These are phyloP conservation scores for Marisa cornuarietis DNA, from an alignment of 1,140 invertebrate genomes.

Conservation along the genomic window DNA sequence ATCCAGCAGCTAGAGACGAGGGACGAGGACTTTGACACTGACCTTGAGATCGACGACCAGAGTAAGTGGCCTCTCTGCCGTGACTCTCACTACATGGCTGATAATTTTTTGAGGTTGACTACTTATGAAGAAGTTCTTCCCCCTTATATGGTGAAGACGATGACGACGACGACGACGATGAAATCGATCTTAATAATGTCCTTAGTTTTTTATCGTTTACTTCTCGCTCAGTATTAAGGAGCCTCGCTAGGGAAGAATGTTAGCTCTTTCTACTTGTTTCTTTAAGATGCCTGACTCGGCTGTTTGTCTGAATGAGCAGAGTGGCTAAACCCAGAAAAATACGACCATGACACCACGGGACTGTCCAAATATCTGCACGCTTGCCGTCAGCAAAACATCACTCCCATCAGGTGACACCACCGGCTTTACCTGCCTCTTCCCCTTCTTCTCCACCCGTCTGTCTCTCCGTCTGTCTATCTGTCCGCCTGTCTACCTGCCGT, in stretches of 20 bases:
- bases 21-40: slow-evolving; percentile 40
- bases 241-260: too few relatives aligned
- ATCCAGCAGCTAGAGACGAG: slow-evolving; percentile 1
- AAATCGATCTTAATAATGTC: too few relatives aligned
- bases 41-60: slow-evolving; percentile 33
- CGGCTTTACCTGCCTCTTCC: not conserved
- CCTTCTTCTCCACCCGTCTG: not conserved
- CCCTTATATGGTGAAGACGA: too few relatives aligned
- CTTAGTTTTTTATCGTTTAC: too few relatives aligned
- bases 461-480: not conserved
- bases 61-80: slow-evolving; percentile 22
- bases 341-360: slow-evolving; percentile 37
- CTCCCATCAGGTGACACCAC: slow-evolving; percentile 35
- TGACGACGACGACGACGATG: too few relatives aligned
- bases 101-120: too few relatives aligned
- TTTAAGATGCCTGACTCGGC: not conserved
- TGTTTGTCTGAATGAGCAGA: slow-evolving; percentile 18
- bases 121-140: too few relatives aligned
- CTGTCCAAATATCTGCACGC: slow-evolving; percentile 31
- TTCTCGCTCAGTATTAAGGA: too few relatives aligned
- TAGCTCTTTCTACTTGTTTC: not conserved
- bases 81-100: too few relatives aligned
- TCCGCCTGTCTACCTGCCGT: not conserved
- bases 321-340: slow-evolving; percentile 36
- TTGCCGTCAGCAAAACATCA: slow-evolving; percentile 53